Conservation (phyloP, 2,888 invertebrate genomes). For the Drosophila mimica region DNA sequence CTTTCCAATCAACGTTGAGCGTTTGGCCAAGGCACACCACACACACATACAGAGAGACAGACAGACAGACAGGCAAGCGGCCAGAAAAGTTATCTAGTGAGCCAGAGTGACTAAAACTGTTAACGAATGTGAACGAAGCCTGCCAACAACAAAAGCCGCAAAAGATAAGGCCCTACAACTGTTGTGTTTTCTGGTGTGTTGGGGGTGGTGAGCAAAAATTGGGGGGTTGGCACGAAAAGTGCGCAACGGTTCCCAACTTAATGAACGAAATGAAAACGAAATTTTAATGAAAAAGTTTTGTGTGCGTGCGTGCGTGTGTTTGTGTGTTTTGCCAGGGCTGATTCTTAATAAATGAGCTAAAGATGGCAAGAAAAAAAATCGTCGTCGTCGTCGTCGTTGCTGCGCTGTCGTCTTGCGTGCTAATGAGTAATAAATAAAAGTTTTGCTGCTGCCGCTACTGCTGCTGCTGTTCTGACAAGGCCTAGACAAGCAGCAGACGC, state of each 20-base stretch:
- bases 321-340: constrained; percentile 30
- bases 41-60: neutral
- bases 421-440: constrained; percentile 78
- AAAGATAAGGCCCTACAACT: constrained; percentile 49
- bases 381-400: constrained; percentile 28
- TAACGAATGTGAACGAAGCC: constrained; percentile 47
- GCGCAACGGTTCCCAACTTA: constrained; percentile 51
- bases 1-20: constrained; percentile 63
- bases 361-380: constrained; percentile 61
- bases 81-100: constrained; percentile 51
- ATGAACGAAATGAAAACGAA: constrained; percentile 70
- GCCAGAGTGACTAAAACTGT: constrained; percentile 67
- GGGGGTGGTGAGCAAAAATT: constrained; percentile 21
- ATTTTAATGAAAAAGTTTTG: constrained; percentile 74
- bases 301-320: constrained; percentile 16
- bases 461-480: constrained; percentile 26
- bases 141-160: constrained; percentile 42
- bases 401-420: constrained; percentile 65
- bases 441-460: constrained; percentile 29
- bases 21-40: constrained; percentile 44
- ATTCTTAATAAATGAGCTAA: constrained; percentile 74
- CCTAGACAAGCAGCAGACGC: constrained; percentile 67
- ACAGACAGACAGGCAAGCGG: constrained; percentile 5
- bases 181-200: constrained; percentile 30
- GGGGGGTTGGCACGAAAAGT: constrained; percentile 33